Conservation (phyloP, 2,113 vertebrate genomes). For the Telmatochromis brichardi region DNA sequence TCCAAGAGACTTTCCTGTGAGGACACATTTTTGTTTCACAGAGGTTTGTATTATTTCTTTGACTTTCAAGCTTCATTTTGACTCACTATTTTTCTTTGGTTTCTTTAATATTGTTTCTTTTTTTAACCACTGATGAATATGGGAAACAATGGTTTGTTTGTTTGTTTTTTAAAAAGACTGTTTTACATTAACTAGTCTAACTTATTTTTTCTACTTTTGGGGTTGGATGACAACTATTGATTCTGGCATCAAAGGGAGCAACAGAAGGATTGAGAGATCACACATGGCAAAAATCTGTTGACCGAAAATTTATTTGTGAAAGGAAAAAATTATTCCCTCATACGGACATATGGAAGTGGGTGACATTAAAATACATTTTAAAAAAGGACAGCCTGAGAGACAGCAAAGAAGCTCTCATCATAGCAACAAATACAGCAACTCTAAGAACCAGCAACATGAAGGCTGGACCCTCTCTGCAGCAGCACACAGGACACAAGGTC, state of each 20-base stretch:
- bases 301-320: background rate
- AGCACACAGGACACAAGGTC: background rate
- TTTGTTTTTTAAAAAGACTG: background rate
- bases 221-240: background rate
- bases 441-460: background rate
- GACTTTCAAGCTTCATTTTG: background rate
- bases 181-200: background rate
- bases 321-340: background rate
- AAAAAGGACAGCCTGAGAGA: background rate
- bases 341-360: background rate
- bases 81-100: background rate
- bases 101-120: background rate
- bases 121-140: background rate
- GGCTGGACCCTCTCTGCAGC: background rate
- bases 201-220: background rate
- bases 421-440: background rate
- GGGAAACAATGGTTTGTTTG: background rate
- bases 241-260: background rate
- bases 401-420: background rate
- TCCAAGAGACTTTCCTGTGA: background rate
- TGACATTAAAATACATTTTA: background rate
- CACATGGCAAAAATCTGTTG: background rate
- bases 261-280: background rate
- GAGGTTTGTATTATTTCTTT: background rate
- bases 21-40: background rate